These are phyloP conservation scores for Rhabdomys pumilio DNA, from an alignment of 2,797 vertebrate species.

Conservation along the genomic window DNA sequence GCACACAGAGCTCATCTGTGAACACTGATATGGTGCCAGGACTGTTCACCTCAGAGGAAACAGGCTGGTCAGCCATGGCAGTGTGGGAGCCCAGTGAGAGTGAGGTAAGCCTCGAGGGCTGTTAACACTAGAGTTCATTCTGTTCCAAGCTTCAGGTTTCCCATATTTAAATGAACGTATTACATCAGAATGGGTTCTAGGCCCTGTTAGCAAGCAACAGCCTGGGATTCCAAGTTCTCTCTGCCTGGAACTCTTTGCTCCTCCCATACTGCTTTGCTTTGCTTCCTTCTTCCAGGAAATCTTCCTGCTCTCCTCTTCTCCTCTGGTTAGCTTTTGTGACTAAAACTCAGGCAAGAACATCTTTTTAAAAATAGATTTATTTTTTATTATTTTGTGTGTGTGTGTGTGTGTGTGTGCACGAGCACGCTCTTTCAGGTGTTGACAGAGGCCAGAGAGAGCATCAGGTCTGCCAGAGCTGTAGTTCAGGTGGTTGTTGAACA, in stretches of 20 bases:
- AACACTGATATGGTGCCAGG: too few species aligned
- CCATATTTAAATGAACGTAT: not conserved
- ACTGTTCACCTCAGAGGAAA: not conserved
- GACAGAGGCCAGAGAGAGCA: not conserved
- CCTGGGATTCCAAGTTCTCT: not conserved
- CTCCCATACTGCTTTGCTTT: not conserved
- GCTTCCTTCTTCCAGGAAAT: not conserved
- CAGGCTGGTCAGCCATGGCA: not conserved
- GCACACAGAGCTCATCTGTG: not conserved
- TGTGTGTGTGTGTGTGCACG: not conserved
- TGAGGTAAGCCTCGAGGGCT: not conserved
- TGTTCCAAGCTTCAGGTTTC: not conserved
- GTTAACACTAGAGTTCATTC: rapidly evolving
- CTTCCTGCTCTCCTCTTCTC: not conserved
- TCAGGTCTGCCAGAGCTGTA: not conserved
- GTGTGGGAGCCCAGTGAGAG: too few species aligned
- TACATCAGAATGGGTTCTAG: too few species aligned
- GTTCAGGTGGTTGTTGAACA: not conserved
- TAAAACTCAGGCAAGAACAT: not conserved
- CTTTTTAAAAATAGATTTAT: not conserved
- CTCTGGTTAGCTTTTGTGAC: not conserved
- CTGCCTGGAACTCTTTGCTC: not conserved
- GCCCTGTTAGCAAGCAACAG: not conserved
- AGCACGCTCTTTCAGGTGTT: not conserved
- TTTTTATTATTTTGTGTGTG: not conserved